A percentile compares a stretch with the other conserved stretches of the same genome.
These are phyloP conservation scores for Opisthocomus hoazin DNA, from an alignment of 2,113 vertebrate genomes.

Conservation along the genomic window DNA sequence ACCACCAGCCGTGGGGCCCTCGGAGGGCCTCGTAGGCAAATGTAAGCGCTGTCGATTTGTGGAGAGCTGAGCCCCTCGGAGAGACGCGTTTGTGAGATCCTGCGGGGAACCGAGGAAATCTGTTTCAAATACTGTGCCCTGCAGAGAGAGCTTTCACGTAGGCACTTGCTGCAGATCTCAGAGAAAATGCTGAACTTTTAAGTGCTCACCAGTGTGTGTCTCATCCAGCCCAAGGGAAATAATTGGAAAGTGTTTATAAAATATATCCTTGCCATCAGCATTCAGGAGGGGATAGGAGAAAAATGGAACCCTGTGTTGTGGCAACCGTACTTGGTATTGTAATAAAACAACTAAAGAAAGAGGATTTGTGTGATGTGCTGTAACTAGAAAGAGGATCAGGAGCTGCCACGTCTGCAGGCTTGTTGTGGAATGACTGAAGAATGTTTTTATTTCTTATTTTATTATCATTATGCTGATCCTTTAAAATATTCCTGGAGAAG, in stretches of 20 bases:
- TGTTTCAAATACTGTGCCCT: constrained; percentile 38
- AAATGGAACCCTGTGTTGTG: background rate
- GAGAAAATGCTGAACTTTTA: constrained; percentile 7
- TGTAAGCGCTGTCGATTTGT: background rate
- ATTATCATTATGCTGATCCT: background rate
- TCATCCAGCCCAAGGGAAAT: constrained; percentile 34
- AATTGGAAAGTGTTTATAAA: constrained; percentile 35
- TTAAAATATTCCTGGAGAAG: background rate
- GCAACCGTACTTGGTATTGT: background rate
- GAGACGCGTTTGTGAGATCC: constrained; percentile 59
- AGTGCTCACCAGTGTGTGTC: constrained; percentile 11
- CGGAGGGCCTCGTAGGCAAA: background rate
- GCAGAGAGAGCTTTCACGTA: constrained; percentile 37
- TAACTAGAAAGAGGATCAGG: background rate
- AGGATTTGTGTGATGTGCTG: background rate
- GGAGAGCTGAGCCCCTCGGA: constrained; percentile 8
- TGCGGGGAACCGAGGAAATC: constrained; percentile 49
- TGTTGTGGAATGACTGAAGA: background rate
- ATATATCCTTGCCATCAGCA: background rate
- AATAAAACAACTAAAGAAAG: background rate
- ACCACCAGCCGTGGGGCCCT: background rate
- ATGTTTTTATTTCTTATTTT: background rate
- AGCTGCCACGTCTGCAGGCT: background rate
- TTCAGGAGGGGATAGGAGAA: background rate
- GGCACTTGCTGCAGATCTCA: background rate